Percentiles rank a stretch among this genome's conserved stretches.
Conservation (phyloP, 2,797 vertebrate genomes). For the Phrynocephalus guinanensis region DNA sequence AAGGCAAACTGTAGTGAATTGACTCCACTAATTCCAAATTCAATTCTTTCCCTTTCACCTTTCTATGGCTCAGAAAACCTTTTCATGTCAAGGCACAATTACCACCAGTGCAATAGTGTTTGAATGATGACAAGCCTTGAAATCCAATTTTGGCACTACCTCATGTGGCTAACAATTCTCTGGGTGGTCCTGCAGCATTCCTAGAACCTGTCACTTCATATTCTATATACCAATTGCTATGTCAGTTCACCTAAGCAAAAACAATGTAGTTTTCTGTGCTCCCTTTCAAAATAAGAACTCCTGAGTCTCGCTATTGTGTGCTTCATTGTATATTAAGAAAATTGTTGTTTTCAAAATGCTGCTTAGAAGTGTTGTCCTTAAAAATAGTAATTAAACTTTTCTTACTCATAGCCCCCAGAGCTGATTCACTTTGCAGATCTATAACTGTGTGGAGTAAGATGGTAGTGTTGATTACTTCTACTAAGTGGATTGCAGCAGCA, state of each 20-base stretch:
- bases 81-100: conserved; percentile 32
- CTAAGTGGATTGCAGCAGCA: not conserved
- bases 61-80: conserved; percentile 11
- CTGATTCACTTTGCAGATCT: conserved; percentile 4
- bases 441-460: not conserved
- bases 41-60: not conserved
- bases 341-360: not conserved
- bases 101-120: not conserved
- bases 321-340: conserved; percentile 27
- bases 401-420: not conserved
- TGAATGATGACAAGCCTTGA: conserved; percentile 16
- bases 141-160: conserved; percentile 21
- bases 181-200: conserved; percentile 13
- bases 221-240: not conserved
- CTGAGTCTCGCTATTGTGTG: not conserved
- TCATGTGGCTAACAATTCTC: conserved; percentile 10
- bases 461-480: conserved; percentile 6
- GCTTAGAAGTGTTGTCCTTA: not conserved
- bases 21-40: not conserved
- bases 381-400: conserved; percentile 23
- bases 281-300: not conserved
- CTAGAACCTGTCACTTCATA: not conserved
- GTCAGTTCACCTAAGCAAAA: not conserved
- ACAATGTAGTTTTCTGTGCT: not conserved
- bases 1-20: not conserved